phyloP scores from a whole-genome alignment of 37 sponge, comb jelly and placozoan genomes.

The Spongia lamella region DNA sequence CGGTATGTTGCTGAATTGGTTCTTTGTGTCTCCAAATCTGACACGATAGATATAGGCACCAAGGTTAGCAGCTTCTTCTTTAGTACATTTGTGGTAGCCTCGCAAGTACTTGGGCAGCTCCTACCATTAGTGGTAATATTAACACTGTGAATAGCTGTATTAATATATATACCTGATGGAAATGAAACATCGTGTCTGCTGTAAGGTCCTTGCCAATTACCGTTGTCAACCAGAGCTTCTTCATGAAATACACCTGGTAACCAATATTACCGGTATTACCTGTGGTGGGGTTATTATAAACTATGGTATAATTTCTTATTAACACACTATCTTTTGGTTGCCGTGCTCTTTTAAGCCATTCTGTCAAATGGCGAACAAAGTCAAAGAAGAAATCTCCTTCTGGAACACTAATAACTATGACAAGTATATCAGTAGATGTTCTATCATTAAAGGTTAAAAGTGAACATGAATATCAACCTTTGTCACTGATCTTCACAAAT shows the following conservation, averaged over 20 bases:
- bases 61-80: slow-evolving; percentile 75
- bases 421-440: too few relatives aligned
- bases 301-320: too few relatives aligned
- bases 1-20: slow-evolving; percentile 65
- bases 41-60: slow-evolving; percentile 83
- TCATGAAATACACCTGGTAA: slow-evolving; percentile 96
- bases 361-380: slow-evolving; percentile 91
- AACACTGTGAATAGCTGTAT: not conserved
- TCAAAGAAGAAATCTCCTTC: slow-evolving; percentile 98
- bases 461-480: slow-evolving; percentile 4
- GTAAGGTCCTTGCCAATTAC: slow-evolving; percentile 81
- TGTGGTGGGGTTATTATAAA: not conserved
- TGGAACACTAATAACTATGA: slow-evolving; percentile 88
- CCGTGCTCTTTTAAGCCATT: slow-evolving; percentile 81
- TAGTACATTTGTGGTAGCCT: slow-evolving; percentile 88
- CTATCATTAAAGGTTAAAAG: too few relatives aligned
- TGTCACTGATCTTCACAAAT: slow-evolving; percentile 93
- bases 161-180: slow-evolving; percentile 69
- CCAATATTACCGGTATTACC: slow-evolving; percentile 30
- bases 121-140: slow-evolving; percentile 4
- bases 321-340: slow-evolving; percentile 63
- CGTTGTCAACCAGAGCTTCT: slow-evolving; percentile 90
- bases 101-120: slow-evolving; percentile 94
- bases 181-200: slow-evolving; percentile 92
- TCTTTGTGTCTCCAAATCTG: slow-evolving; percentile 78